Evolutionary conservation across 2,113 vertebrate genomes (phyloP), one percentile per base, ranked within the genome.

Genomic region (Jacana jacana): DNA sequence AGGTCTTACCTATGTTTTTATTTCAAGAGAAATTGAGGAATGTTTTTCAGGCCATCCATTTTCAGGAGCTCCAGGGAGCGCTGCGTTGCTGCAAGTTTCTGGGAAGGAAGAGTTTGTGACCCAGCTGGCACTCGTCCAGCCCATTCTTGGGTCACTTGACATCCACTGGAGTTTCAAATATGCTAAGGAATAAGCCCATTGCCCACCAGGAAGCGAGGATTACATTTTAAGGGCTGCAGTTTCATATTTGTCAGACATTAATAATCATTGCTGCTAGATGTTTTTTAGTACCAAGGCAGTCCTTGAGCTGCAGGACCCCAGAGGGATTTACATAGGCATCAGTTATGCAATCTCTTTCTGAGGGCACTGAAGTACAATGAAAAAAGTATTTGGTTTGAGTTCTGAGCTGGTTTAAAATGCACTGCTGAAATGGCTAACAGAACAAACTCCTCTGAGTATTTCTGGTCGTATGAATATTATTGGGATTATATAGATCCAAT

Each of bases 401-500:
- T 85, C 81, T 84, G 60, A 86, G 92, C 92, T 83, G 77, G 30
- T 84, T 95, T 58, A 46, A 92, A 93, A 93, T 78, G 91, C 33
- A 28, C 70, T 31, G 4, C 72, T n/a, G 95, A 51, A 76, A 98
- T 95, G 88, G 98, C 97, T 84, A 98, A 97, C 46, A 94, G 95
- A 78, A 99, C 97, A 39, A 96, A 96, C 28, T 33, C 91, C 51
- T 96, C 97, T 4, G 49, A 87, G 24, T 97, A 96, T 17, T 96
- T 97, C 86, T 97, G 97, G 96, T 96, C 78, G 6, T 99, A 98
- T 3, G 98, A 99, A 79, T 99, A 99, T 90, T 99, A 99, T 31
- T 98, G 99, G 91, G 99, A 98, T 96, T 99, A 99, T 55, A 42
- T 99, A 54, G 99, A 99, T 91, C 98, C 98, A 33, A 91, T 98